Percentiles rank a stretch among this genome's conserved stretches.
Evolutionary conservation across 2,888 invertebrate species (phyloP).

Genomic region (Dolomedes plantarius): DNA sequence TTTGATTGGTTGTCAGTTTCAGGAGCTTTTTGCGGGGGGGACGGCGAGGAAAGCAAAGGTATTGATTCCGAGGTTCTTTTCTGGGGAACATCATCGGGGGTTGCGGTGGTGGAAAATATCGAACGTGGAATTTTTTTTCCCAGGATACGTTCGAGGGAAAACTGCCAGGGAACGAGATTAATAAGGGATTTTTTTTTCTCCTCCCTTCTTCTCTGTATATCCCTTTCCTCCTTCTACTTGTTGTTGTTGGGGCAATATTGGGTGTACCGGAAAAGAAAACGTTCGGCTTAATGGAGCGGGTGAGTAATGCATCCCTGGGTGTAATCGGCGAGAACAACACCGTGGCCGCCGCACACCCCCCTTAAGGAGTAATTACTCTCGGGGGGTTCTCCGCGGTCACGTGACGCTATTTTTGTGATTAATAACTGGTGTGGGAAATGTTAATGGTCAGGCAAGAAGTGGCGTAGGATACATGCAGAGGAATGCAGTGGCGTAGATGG

Average conservation of each 20-base stretch:
- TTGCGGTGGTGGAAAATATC: constrained; percentile 3
- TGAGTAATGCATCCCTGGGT: background rate
- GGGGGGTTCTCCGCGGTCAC: background rate
- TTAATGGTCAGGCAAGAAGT: background rate
- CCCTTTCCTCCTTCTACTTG: background rate
- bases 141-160: constrained; percentile 55
- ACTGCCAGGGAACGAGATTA: constrained; percentile 42
- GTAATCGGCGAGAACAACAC: background rate
- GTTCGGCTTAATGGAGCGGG: background rate
- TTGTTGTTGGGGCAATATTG: background rate
- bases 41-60: background rate
- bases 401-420: background rate
- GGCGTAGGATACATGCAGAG: too few species aligned
- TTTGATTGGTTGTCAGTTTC: constrained; percentile 69
- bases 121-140: constrained; percentile 30
- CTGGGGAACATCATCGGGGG: constrained; percentile 11
- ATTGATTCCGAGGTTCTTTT: constrained; percentile 15
- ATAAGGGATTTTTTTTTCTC: constrained; percentile 31
- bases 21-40: constrained; percentile 48
- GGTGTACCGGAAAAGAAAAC: too few species aligned
- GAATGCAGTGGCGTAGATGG: too few species aligned
- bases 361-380: background rate
- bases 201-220: background rate
- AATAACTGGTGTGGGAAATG: background rate
- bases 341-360: background rate